Conservation (phyloP, 2,113 vertebrate genomes). For the Triplophysa tibetana region DNA sequence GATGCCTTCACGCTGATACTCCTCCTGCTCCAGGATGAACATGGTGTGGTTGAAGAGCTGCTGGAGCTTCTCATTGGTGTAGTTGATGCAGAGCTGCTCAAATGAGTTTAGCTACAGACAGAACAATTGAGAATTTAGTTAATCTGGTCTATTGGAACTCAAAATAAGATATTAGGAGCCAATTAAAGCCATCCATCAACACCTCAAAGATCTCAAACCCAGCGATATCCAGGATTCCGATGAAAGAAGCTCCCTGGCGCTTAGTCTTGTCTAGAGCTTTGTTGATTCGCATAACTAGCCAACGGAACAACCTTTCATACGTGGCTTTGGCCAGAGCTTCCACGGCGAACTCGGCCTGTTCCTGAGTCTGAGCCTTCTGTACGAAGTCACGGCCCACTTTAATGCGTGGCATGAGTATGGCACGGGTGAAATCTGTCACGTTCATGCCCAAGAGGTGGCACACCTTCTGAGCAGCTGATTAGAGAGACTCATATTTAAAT, state of each 20-base stretch:
- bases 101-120: slow-evolving; percentile 89
- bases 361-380: slow-evolving; percentile 98
- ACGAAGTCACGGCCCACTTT: slow-evolving; percentile 96
- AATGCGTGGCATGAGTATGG: slow-evolving; percentile 93
- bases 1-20: slow-evolving; percentile 96
- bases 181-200: neutral
- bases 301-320: slow-evolving; percentile 96
- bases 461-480: slow-evolving; percentile 93
- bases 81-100: slow-evolving; percentile 99
- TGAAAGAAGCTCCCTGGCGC: slow-evolving; percentile 95
- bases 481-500: neutral
- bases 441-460: slow-evolving; percentile 95
- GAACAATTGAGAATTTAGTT: no score
- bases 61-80: slow-evolving; percentile 98
- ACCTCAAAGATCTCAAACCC: slow-evolving; percentile 99
- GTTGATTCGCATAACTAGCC: slow-evolving; percentile 99
- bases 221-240: slow-evolving; percentile 96
- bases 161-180: no score
- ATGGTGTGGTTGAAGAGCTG: slow-evolving; percentile 99
- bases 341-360: slow-evolving; percentile 97
- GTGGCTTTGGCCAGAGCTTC: slow-evolving; percentile 97
- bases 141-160: no score
- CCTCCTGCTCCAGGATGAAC: slow-evolving; percentile 99
- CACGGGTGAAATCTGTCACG: slow-evolving; percentile 93
- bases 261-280: slow-evolving; percentile 98